Conservation (phyloP, 2,888 invertebrate genomes). For the Agriopis leucophaearia region DNA sequence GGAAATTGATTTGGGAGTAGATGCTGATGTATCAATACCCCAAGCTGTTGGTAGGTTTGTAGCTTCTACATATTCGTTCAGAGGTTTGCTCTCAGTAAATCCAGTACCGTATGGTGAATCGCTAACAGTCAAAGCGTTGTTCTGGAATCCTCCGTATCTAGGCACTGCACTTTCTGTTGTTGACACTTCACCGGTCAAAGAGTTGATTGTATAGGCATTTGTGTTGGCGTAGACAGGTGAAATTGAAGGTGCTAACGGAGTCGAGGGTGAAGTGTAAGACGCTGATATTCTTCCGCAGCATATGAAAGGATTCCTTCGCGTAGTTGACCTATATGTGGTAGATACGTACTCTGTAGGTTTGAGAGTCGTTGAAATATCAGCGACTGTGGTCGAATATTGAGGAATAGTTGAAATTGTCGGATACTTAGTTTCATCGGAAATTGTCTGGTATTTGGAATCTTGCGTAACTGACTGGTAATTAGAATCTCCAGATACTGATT, state of each 20-base stretch:
- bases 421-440: constrained; percentile 14
- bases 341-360: constrained; percentile 59
- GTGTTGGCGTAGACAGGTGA: constrained; percentile 77
- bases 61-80: constrained; percentile 78
- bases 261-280: constrained; percentile 75
- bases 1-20: constrained; percentile 66
- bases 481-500: constrained; percentile 34
- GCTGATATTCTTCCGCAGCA: constrained; percentile 81
- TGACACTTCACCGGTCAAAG: constrained; percentile 58
- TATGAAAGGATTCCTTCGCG: constrained; percentile 70
- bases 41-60: constrained; percentile 79
- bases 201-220: constrained; percentile 67
- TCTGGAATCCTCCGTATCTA: constrained; percentile 77
- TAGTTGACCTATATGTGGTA: constrained; percentile 60
- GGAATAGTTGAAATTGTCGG: constrained; percentile 21
- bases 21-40: constrained; percentile 71
- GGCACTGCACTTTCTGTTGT: constrained; percentile 68
- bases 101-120: constrained; percentile 80
- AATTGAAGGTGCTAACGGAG: constrained; percentile 59
- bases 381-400: constrained; percentile 42
- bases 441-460: constrained; percentile 36
- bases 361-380: constrained; percentile 54
- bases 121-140: constrained; percentile 67
- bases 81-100: constrained; percentile 76
- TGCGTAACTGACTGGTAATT: constrained; percentile 36